phyloP scores from a whole-genome alignment of 2,888 invertebrate genomes.

The Argynnis bischoffii region DNA sequence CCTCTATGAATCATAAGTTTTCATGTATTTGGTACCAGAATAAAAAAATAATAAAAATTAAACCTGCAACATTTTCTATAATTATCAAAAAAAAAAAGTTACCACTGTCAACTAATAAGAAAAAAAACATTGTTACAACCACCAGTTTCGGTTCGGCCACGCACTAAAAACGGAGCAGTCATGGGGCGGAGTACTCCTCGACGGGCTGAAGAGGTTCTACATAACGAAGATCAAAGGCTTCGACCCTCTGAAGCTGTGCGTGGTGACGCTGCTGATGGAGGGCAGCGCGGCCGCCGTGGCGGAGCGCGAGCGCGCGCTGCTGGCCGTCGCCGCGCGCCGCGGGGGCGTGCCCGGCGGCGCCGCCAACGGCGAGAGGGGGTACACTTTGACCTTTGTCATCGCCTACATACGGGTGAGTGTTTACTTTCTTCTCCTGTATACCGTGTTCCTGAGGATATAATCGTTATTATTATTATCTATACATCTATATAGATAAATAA shows the following conservation, averaged over 20 bases:
- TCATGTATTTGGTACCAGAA: too few species aligned
- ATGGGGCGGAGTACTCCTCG: conserved; percentile 86
- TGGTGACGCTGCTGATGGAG: conserved; percentile 97
- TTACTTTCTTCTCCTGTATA: too few species aligned
- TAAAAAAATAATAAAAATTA: too few species aligned
- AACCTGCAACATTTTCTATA: too few species aligned
- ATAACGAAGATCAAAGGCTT: conserved; percentile 94
- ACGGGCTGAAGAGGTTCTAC: conserved; percentile 92
- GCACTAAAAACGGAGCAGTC: conserved; percentile 84
- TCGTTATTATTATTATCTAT: too few species aligned
- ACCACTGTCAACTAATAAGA: too few species aligned
- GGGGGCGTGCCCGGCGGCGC: conserved; percentile 96
- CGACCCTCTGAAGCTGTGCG: conserved; percentile 90
- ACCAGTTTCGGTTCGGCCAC: conserved; percentile 94
- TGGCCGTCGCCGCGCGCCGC: conserved; percentile 88
- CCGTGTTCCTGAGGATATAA: too few species aligned
- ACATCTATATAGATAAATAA: too few species aligned
- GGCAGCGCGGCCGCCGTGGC: conserved; percentile 88
- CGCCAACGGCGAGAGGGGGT: conserved; percentile 96
- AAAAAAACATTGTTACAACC: too few species aligned
- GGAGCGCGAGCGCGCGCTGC: conserved; percentile 83
- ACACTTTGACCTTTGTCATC: conserved; percentile 98
- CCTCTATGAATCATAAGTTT: too few species aligned
- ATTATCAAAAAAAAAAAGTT: too few species aligned
- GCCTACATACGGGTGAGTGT: conserved; percentile 94